A percentile compares a stretch with the other conserved stretches of the same genome.
Evolutionary conservation across 2,888 invertebrate species (phyloP).

Genomic region (Perizoma affinitatum): DNA sequence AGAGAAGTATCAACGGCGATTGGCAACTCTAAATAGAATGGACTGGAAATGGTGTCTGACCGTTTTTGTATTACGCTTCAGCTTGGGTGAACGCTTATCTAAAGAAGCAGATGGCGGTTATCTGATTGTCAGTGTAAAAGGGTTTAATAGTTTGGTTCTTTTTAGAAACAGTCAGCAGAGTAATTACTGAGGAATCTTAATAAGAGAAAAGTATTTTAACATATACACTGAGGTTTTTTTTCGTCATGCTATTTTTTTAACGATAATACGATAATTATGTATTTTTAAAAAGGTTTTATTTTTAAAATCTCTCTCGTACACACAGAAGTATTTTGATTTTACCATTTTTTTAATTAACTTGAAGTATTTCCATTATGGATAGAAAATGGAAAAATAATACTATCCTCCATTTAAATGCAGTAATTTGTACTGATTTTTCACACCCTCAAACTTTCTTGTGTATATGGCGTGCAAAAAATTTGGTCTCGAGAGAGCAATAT

Average conservation of each 20-base stretch:
- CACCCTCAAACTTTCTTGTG: constrained; percentile 12
- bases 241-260: too few species aligned
- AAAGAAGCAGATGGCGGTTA: constrained; percentile 76
- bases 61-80: constrained; percentile 14
- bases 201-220: constrained; percentile 13
- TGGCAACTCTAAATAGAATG: too few species aligned
- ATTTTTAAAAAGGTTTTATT: too few species aligned
- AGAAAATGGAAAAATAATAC: too few species aligned
- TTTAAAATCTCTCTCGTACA: too few species aligned
- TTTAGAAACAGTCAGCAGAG: constrained; percentile 26
- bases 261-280: too few species aligned
- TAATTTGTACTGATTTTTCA: constrained; percentile 8
- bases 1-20: too few species aligned
- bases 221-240: background rate
- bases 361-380: too few species aligned
- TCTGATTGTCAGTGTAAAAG: constrained; percentile 75
- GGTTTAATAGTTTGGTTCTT: constrained; percentile 59
- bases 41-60: too few species aligned
- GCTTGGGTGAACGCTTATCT: constrained; percentile 39
- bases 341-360: too few species aligned
- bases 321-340: too few species aligned
- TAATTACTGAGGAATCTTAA: constrained; percentile 32
- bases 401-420: background rate
- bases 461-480: constrained; percentile 13
- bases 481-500: constrained; percentile 16